Evolutionary conservation across 2,797 vertebrate genomes (phyloP).

Genomic region (Pempheris klunzingeri): DNA sequence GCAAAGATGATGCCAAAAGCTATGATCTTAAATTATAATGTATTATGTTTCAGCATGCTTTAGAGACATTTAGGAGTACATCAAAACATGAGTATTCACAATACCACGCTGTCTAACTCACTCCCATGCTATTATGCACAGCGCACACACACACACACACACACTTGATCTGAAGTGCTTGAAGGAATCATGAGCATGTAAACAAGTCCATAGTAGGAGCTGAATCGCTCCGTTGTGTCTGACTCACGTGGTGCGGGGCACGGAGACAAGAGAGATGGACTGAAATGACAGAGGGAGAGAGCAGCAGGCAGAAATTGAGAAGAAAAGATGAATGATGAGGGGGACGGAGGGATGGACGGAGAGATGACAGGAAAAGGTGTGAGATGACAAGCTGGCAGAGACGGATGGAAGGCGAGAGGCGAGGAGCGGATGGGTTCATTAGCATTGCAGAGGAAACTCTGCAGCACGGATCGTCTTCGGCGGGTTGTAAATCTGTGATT

Average conservation of each 20-base stretch:
- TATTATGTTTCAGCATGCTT: background rate
- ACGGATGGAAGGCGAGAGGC: conserved; percentile 33
- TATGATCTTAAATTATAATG: background rate
- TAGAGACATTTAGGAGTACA: background rate
- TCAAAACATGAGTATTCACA: background rate
- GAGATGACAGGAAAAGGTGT: conserved; percentile 50
- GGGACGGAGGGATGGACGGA: conserved; percentile 37
- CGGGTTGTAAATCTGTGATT: conserved; percentile 69
- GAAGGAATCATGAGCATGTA: conserved; percentile 50
- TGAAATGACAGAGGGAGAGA: conserved; percentile 27
- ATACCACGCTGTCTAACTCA: background rate
- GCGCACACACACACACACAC: background rate
- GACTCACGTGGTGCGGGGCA: conserved; percentile 17
- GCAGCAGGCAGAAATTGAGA: conserved; percentile 22
- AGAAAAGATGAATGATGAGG: conserved; percentile 57
- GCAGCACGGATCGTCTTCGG: background rate
- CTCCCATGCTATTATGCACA: background rate
- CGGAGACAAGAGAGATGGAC: conserved; percentile 40
- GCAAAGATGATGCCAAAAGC: background rate
- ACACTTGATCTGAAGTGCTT: conserved; percentile 38
- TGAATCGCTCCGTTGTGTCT: conserved; percentile 28
- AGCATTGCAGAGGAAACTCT: conserved; percentile 32
- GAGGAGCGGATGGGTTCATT: conserved; percentile 47
- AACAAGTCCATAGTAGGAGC: conserved; percentile 66
- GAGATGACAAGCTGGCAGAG: conserved; percentile 60